A percentile compares a stretch with the other conserved stretches of the same genome.
Conservation (phyloP, 2,888 invertebrate genomes). For the Drosophila flavopinicola region DNA sequence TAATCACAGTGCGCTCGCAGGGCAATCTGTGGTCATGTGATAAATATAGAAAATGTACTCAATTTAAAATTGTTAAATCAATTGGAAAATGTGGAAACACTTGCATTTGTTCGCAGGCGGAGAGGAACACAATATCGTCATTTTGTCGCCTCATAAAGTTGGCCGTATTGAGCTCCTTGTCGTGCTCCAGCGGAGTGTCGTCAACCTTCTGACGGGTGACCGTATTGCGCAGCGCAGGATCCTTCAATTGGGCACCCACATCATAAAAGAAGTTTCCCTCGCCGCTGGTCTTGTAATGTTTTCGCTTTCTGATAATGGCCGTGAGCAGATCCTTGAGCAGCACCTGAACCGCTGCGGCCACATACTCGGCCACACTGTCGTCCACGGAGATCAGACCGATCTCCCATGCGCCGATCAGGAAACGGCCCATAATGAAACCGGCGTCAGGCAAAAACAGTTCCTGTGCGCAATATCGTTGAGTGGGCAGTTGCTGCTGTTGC, state of each 20-base stretch:
- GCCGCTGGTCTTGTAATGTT: slow-evolving; percentile 89
- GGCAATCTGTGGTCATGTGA: slow-evolving; percentile 53
- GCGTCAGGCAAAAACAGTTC: slow-evolving; percentile 94
- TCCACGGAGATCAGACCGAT: slow-evolving; percentile 93
- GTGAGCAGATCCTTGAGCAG: slow-evolving; percentile 93
- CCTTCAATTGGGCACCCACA: slow-evolving; percentile 91
- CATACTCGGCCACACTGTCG: slow-evolving; percentile 92
- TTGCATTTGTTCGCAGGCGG: slow-evolving; percentile 88
- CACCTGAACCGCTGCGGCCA: slow-evolving; percentile 91
- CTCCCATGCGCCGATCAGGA: slow-evolving; percentile 95
- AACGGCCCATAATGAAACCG: slow-evolving; percentile 91
- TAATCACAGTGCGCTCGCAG: slow-evolving; percentile 82
- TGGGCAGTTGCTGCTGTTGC: slow-evolving; percentile 70
- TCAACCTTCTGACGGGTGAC: slow-evolving; percentile 87
- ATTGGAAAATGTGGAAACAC: slow-evolving; percentile 12
- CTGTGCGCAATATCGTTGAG: slow-evolving; percentile 87
- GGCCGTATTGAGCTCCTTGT: slow-evolving; percentile 87
- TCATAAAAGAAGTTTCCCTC: slow-evolving; percentile 91
- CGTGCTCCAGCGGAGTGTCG: slow-evolving; percentile 86
- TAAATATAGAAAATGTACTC: neutral
- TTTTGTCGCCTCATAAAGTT: slow-evolving; percentile 90
- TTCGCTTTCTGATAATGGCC: slow-evolving; percentile 91
- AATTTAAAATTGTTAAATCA: neutral
- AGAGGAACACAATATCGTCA: slow-evolving; percentile 90
- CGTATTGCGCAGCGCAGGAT: slow-evolving; percentile 92